These are phyloP conservation scores for Pocota personata DNA, from an alignment of 2,888 invertebrate species.

Conservation along the genomic window DNA sequence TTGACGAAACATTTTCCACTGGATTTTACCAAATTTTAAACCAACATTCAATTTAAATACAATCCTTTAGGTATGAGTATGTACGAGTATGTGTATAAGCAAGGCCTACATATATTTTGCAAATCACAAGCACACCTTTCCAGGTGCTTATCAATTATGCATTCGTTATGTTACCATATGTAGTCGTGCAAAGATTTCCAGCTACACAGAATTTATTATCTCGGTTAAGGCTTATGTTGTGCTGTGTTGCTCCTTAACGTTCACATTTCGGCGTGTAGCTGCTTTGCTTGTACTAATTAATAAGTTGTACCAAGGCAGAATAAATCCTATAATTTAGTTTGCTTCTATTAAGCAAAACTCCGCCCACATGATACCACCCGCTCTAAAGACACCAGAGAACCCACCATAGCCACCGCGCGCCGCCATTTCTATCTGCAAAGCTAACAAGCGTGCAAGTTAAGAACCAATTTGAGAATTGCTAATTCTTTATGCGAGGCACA, in stretches of 20 bases:
- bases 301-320: slow-evolving; percentile 54
- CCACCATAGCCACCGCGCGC: neutral
- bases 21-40: neutral
- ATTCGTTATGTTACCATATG: slow-evolving; percentile 44
- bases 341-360: slow-evolving; percentile 37
- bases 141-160: slow-evolving; percentile 58
- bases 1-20: neutral
- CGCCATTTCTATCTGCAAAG: neutral
- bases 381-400: no score
- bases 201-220: slow-evolving; percentile 44
- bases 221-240: slow-evolving; percentile 3
- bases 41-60: neutral
- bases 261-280: slow-evolving; percentile 16
- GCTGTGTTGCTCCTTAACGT: slow-evolving; percentile 27
- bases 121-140: slow-evolving; percentile 16
- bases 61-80: neutral
- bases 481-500: slow-evolving; percentile 53
- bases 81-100: neutral
- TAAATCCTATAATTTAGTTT: slow-evolving; percentile 68
- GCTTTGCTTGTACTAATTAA: slow-evolving; percentile 46
- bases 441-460: slow-evolving; percentile 50
- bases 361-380: slow-evolving; percentile 48
- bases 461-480: slow-evolving; percentile 64
- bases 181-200: slow-evolving; percentile 19
- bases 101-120: slow-evolving; percentile 13